Evolutionary conservation across 2,113 vertebrate genomes (phyloP), one percentile per base, ranked within the genome.

Genomic region (Sus scrofa): DNA sequence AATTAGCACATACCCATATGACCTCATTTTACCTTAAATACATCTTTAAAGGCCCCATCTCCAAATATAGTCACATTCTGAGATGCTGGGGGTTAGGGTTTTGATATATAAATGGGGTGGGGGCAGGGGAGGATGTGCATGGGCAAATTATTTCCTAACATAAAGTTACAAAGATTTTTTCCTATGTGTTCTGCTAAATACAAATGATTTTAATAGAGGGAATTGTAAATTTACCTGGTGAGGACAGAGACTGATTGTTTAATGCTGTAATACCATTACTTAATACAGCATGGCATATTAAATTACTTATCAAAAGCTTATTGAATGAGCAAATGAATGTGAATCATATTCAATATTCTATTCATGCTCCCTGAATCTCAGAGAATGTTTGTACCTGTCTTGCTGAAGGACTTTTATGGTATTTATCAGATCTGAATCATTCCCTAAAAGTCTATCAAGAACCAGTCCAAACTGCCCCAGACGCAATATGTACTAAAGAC

Each of bases 11-110:
- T 32, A 92, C 30, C 27, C 0, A 78, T 73, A 68, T 30, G 37
- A 86, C 32, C 20, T 79, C 60, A 94, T 78, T 94, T 82, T 94
- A 67, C 3, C 44, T 96, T 94, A 81, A 85, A 86, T 75, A 62
- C 19, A 58, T 54, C 13, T 88, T 83, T 94, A 96, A 95, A 87
- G 12, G 12, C 2, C 8, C 8, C 75, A 27, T 78, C 6, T 89
- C 32, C 52, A 60, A 91, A 67, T 82, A 63, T 44, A 92, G 30
- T 90, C 58, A 87, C 19, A 79, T 84, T 89, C 39, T 75, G 60
- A 32, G 18, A 15, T 87, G 22, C 11, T 87, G 22, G 22, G n/a
- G 12, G 11, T 87, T 78, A 95, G 74, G n/a, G 86, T 22, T 81
- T 94, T 34, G 94, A 60, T 18, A 63, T 67, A 56, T 85, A 44